Evolutionary conservation across 2,888 invertebrate genomes (phyloP).

Genomic region (Falcaria lacertinaria): DNA sequence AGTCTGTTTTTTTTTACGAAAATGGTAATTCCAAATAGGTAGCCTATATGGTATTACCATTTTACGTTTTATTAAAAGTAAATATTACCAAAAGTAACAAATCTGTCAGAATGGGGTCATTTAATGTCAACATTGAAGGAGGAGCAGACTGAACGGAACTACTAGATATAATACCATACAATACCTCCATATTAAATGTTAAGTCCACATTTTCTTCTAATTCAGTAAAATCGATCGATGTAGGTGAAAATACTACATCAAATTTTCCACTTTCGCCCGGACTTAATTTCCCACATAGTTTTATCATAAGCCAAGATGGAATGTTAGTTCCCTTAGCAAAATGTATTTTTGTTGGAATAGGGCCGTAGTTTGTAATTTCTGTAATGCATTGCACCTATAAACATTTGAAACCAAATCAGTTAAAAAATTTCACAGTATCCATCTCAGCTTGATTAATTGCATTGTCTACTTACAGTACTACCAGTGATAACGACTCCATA

Average conservation of each 20-base stretch:
- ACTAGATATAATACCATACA: too few relatives aligned
- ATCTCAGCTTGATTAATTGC: neutral
- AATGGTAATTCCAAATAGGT: too few relatives aligned
- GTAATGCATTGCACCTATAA: slow-evolving; percentile 61
- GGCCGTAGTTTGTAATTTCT: slow-evolving; percentile 78
- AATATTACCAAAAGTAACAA: too few relatives aligned
- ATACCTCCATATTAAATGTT: slow-evolving; percentile 70
- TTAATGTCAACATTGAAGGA: too few relatives aligned
- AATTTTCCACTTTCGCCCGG: slow-evolving; percentile 72
- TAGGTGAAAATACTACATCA: slow-evolving; percentile 75
- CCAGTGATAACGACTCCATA: slow-evolving; percentile 77
- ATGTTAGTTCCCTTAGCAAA: slow-evolving; percentile 52
- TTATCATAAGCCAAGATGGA: slow-evolving; percentile 54
- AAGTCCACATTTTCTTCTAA: slow-evolving; percentile 63
- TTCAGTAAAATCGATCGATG: slow-evolving; percentile 53
- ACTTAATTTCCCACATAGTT: slow-evolving; percentile 58
- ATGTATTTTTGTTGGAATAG: slow-evolving; percentile 62
- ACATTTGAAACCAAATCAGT: too few relatives aligned
- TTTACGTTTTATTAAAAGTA: too few relatives aligned
- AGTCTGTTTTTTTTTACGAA: too few relatives aligned
- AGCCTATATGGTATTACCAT: too few relatives aligned
- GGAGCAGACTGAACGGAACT: too few relatives aligned
- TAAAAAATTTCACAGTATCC: too few relatives aligned
- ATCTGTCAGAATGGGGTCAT: too few relatives aligned
- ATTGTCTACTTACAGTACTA: slow-evolving; percentile 42